Evolutionary conservation across 2,113 vertebrate genomes (phyloP).

Genomic region (Megaptera novaeangliae): DNA sequence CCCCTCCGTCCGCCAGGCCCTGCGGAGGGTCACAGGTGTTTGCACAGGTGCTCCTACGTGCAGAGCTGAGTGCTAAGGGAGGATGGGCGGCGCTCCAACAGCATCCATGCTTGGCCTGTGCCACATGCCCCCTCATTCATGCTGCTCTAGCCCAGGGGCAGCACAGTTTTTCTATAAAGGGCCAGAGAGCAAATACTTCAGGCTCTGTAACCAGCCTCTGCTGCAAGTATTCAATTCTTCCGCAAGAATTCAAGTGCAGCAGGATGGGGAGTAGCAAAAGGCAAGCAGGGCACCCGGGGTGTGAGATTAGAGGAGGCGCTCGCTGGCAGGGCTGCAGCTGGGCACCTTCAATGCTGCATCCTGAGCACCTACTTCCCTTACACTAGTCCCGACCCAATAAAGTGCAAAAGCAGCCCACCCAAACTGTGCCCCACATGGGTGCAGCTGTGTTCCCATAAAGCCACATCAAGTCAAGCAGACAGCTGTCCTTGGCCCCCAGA

Average conservation of each 20-base stretch:
- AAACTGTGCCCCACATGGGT: rapidly evolving
- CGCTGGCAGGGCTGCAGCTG: neutral
- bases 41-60: rapidly evolving
- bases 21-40: neutral
- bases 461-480: neutral
- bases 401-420: neutral
- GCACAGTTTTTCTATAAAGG: neutral
- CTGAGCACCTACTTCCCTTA: neutral
- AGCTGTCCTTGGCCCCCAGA: no score
- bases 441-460: neutral
- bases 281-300: neutral
- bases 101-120: neutral
- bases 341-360: no score
- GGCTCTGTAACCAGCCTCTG: neutral
- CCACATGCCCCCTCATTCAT: neutral
- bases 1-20: rapidly evolving
- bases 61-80: neutral
- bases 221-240: neutral
- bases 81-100: no score
- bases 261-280: rapidly evolving
- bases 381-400: neutral
- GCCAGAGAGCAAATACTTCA: neutral
- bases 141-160: neutral
- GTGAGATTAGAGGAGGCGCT: neutral
- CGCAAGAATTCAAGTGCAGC: no score